Evolutionary conservation across 1,140 invertebrate species (phyloP), one percentile per base, ranked within the genome.

Genomic region (Camponotus pennsylvanicus): DNA sequence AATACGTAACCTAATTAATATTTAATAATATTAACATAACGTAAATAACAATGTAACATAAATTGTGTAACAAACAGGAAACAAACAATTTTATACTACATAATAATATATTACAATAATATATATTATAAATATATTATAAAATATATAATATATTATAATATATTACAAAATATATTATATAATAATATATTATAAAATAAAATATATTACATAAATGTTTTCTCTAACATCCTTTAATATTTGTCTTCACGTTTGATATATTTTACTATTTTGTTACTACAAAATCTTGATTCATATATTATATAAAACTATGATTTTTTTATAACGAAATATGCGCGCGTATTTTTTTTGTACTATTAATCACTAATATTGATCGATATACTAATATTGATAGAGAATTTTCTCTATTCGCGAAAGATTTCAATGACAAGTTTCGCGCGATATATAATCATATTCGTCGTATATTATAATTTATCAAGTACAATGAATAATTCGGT

Each of bases 291-390:
- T 34, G 59, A 37, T 40, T 66, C 5, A 45, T 59, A 77, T 66
- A 37, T 79, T 69, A 69, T 80, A 82, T 42, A 63, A 82, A 86
- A 86, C 63, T 80, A 37, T 87, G 61, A 75, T 21, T 69, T 67
- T 40, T 49, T 45, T 66, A 69, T 84, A 67, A 78, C 57, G 49
- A 79, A 89, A 70, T 45, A 52, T 5, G 49, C 49, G 49, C 13
- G 15, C 49, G 69, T 13, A 15, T 76, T 27, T 27, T 27, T 21
- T 27, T 27, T 84, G 40, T 76, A 75, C 52, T 70, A 73, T 84
- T 67, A 75, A 84, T 76, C 40, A 86, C 79, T 67, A 69, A 69
- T 87, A 42, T 76, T 76, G 9, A 40, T 40, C 27, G 1, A 27
- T 27, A 27, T 27, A 86, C 79, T 67, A 69, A 69, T 87, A 42